phyloP scores from a whole-genome alignment of 2,797 vertebrate species.

The Poecilia velifera region DNA sequence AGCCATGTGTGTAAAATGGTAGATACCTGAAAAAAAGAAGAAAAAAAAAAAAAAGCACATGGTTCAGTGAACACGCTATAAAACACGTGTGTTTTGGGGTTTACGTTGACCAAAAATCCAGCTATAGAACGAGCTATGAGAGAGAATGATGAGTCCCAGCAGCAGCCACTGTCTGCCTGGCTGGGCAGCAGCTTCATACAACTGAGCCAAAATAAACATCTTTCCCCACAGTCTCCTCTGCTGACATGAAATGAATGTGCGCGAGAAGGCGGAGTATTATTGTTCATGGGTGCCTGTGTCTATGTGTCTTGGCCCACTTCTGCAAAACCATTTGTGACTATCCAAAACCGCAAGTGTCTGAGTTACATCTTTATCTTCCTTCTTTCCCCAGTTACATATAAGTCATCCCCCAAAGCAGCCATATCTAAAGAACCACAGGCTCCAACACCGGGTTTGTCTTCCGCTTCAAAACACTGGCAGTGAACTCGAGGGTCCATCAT shows the following conservation, averaged over 20 bases:
- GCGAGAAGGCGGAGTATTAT: constrained; percentile 28
- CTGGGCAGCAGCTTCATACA: constrained; percentile 39
- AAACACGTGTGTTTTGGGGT: constrained; percentile 1
- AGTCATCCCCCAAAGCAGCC: constrained; percentile 43
- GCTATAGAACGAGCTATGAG: constrained; percentile 30
- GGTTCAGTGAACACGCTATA: neutral
- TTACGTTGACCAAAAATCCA: constrained; percentile 7
- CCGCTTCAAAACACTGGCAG: constrained; percentile 47
- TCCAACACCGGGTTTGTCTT: constrained; percentile 33
- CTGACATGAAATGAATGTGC: constrained; percentile 61
- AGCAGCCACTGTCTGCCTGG: constrained; percentile 38
- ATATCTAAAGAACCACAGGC: constrained; percentile 30
- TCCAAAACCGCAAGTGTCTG: constrained; percentile 44
- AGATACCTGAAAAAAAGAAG: neutral
- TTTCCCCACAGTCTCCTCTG: constrained; percentile 60
- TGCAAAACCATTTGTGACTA: constrained; percentile 38
- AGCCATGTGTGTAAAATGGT: neutral
- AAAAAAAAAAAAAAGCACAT: neutral
- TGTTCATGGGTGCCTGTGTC: constrained; percentile 17
- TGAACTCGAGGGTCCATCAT: constrained; percentile 30
- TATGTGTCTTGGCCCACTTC: constrained; percentile 26
- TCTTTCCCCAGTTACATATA: constrained; percentile 46
- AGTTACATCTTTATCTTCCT: constrained; percentile 64
- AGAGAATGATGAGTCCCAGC: constrained; percentile 29
- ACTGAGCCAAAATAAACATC: constrained; percentile 68